Conservation (phyloP, 2,113 vertebrate species). For the Oryzias melastigma region DNA sequence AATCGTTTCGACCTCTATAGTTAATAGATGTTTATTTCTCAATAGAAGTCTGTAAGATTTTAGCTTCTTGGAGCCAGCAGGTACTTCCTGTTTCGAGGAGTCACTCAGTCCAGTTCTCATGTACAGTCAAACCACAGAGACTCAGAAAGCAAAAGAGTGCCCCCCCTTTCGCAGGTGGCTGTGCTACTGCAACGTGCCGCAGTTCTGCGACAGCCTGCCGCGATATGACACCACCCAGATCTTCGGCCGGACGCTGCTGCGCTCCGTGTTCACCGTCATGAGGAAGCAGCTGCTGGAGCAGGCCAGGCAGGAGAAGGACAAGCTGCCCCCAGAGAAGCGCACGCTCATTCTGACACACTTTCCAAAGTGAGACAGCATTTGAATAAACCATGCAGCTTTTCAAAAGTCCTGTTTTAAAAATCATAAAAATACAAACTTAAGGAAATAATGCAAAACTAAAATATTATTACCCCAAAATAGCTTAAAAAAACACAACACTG, state of each 20-base stretch:
- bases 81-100: too few species aligned
- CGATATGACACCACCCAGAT: constrained; percentile 96
- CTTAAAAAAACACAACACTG: too few species aligned
- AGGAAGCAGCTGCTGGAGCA: constrained; percentile 94
- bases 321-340: constrained; percentile 93
- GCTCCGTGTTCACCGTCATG: constrained; percentile 96
- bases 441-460: too few species aligned
- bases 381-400: neutral
- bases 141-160: neutral
- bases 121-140: neutral
- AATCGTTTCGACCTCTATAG: too few species aligned
- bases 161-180: constrained; percentile 83
- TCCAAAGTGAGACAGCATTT: constrained; percentile 86
- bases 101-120: too few species aligned
- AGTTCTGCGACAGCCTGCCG: constrained; percentile 98
- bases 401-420: neutral
- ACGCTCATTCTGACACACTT: constrained; percentile 99
- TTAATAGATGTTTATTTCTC: too few species aligned
- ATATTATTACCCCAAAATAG: too few species aligned
- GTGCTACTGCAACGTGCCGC: constrained; percentile 97
- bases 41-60: too few species aligned
- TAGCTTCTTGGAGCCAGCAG: too few species aligned
- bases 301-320: constrained; percentile 97
- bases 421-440: too few species aligned
- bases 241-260: constrained; percentile 91